Evolutionary conservation across 2,888 invertebrate genomes (phyloP).

Genomic region (Drosophila peninsularis): DNA sequence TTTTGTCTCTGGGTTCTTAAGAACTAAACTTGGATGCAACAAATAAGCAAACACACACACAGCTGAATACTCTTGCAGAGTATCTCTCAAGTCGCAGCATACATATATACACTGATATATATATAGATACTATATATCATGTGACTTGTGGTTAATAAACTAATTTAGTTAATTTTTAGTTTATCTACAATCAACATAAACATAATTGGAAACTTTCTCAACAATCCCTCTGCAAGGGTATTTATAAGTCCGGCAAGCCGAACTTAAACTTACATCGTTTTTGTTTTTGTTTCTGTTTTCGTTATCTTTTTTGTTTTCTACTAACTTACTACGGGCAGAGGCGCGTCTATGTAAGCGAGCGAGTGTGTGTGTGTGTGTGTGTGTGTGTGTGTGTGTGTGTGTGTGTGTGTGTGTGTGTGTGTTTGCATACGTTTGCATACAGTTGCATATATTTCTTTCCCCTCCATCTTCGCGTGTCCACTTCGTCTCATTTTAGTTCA

Average conservation of each 20-base stretch:
- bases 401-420: background rate
- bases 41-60: background rate
- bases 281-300: conserved; percentile 2
- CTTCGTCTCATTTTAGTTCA: background rate
- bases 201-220: background rate
- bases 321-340: conserved; percentile 20
- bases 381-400: background rate
- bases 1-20: conserved; percentile 31
- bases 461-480: background rate
- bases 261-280: conserved; percentile 4
- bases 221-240: conserved; percentile 27
- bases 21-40: conserved; percentile 36
- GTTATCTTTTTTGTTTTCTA: conserved; percentile 14
- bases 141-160: background rate
- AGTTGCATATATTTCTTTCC: background rate
- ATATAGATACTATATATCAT: too few relatives aligned
- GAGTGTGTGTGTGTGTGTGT: too few relatives aligned
- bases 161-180: background rate
- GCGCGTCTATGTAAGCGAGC: background rate
- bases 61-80: conserved; percentile 26
- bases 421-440: background rate
- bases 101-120: background rate
- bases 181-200: conserved; percentile 38
- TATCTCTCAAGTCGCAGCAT: background rate
- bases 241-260: conserved; percentile 27